A percentile compares a stretch with the other conserved stretches of the same genome.
These are phyloP conservation scores for Pteria penguin DNA, from an alignment of 2,888 invertebrate species.

Conservation along the genomic window DNA sequence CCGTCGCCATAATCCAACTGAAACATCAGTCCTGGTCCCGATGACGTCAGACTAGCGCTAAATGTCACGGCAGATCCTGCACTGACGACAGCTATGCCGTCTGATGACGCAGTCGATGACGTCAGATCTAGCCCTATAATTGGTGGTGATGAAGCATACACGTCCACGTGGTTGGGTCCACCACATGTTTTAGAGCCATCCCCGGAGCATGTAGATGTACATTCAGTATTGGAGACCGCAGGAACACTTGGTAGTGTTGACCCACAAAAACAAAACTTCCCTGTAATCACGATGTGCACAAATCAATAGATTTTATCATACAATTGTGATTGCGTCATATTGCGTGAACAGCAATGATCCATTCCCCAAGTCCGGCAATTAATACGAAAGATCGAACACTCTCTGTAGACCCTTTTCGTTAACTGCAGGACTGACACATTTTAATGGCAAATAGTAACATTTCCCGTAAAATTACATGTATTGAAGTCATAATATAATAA, in stretches of 20 bases:
- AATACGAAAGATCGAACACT: too few species aligned
- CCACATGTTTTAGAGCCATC: slow-evolving; percentile 57
- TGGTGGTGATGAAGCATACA: slow-evolving; percentile 53
- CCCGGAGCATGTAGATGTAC: slow-evolving; percentile 57
- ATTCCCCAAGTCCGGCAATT: too few species aligned
- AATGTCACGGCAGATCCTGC: slow-evolving; percentile 41
- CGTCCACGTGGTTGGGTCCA: slow-evolving; percentile 54
- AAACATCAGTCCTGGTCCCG: slow-evolving; percentile 60
- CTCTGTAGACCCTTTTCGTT: too few species aligned
- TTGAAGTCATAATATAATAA: too few species aligned
- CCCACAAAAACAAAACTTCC: slow-evolving; percentile 64
- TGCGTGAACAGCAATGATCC: too few species aligned
- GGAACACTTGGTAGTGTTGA: slow-evolving; percentile 25
- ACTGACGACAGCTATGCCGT: slow-evolving; percentile 6
- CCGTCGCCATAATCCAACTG: slow-evolving; percentile 75
- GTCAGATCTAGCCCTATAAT: slow-evolving; percentile 44
- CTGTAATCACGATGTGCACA: slow-evolving; percentile 19
- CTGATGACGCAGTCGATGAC: slow-evolving; percentile 1
- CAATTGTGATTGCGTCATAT: not conserved
- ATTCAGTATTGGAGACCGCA: slow-evolving; percentile 26
- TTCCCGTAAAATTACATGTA: too few species aligned
- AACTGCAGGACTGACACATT: too few species aligned
- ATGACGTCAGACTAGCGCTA: slow-evolving; percentile 29
- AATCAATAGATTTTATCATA: not conserved
- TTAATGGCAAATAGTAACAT: too few species aligned